These are phyloP conservation scores for Ceratina australensis DNA, from an alignment of 1,140 invertebrate species.

Conservation along the genomic window DNA sequence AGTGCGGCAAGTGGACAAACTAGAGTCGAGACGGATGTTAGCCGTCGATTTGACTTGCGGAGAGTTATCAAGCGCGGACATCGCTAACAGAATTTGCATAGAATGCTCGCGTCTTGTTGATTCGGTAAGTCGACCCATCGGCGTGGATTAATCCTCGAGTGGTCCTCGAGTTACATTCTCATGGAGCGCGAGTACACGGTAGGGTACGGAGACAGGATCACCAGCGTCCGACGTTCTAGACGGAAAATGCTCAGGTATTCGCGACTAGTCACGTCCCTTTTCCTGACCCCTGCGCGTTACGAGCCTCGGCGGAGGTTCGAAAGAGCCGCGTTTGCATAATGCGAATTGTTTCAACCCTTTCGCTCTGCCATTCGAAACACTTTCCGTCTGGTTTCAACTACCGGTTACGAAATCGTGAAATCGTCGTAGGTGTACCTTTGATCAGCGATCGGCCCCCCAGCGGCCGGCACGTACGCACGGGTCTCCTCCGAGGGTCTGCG, in stretches of 20 bases:
- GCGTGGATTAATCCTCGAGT: conserved; percentile 3
- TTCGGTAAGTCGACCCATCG: conserved; percentile 36
- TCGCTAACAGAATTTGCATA: conserved; percentile 53
- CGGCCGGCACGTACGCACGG: not conserved
- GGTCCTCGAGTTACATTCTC: conserved; percentile 8
- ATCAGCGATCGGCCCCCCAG: not conserved
- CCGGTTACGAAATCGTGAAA: not conserved
- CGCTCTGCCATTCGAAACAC: not conserved
- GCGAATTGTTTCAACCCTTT: not conserved
- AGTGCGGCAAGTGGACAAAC: no score
- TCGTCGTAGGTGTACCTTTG: not conserved
- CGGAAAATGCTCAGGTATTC: no score
- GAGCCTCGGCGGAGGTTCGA: no score
- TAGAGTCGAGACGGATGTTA: conserved; percentile 19
- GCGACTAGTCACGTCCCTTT: no score
- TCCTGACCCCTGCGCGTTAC: no score
- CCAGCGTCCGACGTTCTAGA: no score
- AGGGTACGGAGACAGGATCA: not conserved
- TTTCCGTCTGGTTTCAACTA: not conserved
- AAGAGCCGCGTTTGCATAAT: no score
- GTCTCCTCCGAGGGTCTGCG: conserved; percentile 1
- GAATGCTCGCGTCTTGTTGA: conserved; percentile 50
- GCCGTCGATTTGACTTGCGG: conserved; percentile 52
- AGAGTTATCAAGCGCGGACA: conserved; percentile 51
- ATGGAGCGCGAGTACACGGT: no score